A percentile compares a stretch with the other conserved stretches of the same genome.
These are phyloP conservation scores for Macrobrachium nipponense DNA, from an alignment of 1,140 invertebrate species.

Conservation along the genomic window DNA sequence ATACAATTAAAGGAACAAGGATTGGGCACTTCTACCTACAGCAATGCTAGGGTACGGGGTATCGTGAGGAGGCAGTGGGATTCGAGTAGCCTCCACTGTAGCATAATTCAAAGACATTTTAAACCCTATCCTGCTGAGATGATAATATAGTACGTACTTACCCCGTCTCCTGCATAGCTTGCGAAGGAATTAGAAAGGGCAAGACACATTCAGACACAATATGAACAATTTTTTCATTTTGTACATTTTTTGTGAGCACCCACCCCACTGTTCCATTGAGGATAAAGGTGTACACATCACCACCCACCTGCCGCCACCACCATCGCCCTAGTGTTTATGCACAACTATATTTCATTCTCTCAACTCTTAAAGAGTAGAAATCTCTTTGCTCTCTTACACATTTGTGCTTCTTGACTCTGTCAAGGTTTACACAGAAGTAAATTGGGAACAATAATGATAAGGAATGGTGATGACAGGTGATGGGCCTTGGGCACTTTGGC, in stretches of 20 bases:
- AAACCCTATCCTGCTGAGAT: slow-evolving; percentile 11
- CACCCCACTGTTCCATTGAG: slow-evolving; percentile 57
- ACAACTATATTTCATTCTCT: slow-evolving; percentile 2
- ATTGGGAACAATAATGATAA: slow-evolving; percentile 3
- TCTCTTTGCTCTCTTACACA: slow-evolving; percentile 22
- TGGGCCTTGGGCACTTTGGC: slow-evolving; percentile 38
- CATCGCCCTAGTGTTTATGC: slow-evolving; percentile 33
- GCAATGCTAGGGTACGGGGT: slow-evolving; percentile 36
- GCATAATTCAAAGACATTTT: background rate
- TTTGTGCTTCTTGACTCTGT: background rate
- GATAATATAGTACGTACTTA: slow-evolving; percentile 2
- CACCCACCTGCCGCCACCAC: slow-evolving; percentile 43
- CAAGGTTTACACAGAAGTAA: slow-evolving; percentile 20
- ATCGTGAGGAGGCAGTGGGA: slow-evolving; percentile 11
- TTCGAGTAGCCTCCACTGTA: slow-evolving; percentile 31
- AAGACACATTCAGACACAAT: slow-evolving; percentile 60
- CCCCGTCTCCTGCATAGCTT: slow-evolving; percentile 38
- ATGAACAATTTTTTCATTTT: slow-evolving; percentile 61
- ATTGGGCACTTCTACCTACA: slow-evolving; percentile 56
- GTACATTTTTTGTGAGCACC: slow-evolving; percentile 62
- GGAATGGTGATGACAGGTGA: slow-evolving; percentile 36
- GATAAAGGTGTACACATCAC: slow-evolving; percentile 60
- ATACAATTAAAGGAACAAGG: slow-evolving; percentile 45
- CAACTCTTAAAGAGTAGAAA: slow-evolving; percentile 1
- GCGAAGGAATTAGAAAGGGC: slow-evolving; percentile 42